Evolutionary conservation across 2,797 vertebrate genomes (phyloP).

Genomic region (Carapus acus): DNA sequence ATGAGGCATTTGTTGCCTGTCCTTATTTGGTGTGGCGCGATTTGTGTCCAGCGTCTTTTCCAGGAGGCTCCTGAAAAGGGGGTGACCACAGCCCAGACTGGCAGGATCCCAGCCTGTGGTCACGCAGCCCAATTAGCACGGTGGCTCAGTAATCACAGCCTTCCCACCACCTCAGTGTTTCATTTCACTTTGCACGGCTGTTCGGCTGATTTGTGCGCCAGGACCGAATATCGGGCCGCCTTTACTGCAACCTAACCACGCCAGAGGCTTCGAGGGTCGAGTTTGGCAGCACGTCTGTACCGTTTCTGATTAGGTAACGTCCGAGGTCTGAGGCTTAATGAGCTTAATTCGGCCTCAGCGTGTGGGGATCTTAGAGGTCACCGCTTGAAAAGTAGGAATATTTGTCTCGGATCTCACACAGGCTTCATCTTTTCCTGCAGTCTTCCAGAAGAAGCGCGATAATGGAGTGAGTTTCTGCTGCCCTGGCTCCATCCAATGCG

Average conservation of each 20-base stretch:
- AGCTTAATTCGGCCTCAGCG: too few species aligned
- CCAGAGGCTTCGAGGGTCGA: too few species aligned
- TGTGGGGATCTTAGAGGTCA: too few species aligned
- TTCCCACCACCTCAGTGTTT: conserved; percentile 40
- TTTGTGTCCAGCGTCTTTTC: conserved; percentile 27
- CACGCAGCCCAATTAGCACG: conserved; percentile 51
- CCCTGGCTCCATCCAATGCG: conserved; percentile 15
- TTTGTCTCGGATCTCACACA: too few species aligned
- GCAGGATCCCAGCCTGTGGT: conserved; percentile 28
- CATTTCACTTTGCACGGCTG: conserved; percentile 42
- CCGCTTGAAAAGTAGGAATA: too few species aligned
- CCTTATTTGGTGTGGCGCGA: conserved; percentile 17
- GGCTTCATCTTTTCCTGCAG: conserved; percentile 13
- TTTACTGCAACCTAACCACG: too few species aligned
- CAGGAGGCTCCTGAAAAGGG: conserved; percentile 26
- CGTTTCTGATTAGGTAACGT: conserved; percentile 4
- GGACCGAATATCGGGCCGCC: conserved; percentile 24
- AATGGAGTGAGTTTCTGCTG: too few species aligned
- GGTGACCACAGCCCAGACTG: conserved; percentile 41
- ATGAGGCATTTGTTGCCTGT: too few species aligned
- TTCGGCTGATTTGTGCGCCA: conserved; percentile 48
- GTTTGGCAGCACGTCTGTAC: conserved; percentile 27
- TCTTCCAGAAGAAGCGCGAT: conserved; percentile 35
- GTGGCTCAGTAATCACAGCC: conserved; percentile 54
- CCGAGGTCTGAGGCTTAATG: too few species aligned